Percentiles rank a stretch among this genome's conserved stretches.
Conservation (phyloP, 92 coral and sea anemone genomes). For the Parazoanthus atlanticus region DNA sequence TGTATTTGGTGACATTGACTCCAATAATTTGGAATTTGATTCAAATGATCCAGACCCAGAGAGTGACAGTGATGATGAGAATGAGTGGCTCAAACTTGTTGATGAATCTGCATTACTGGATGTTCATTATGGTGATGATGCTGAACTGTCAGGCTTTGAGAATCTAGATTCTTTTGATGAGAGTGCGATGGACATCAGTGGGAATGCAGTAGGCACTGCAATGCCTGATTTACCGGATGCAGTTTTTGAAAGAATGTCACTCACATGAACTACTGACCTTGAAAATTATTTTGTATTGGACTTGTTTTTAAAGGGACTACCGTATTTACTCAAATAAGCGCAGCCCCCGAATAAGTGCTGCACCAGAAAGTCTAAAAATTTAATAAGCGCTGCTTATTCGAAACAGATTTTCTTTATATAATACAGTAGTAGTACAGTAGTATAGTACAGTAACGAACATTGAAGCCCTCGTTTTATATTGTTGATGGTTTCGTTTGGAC, state of each 20-base stretch:
- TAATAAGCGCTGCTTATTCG: too few species aligned
- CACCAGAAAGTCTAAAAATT: too few species aligned
- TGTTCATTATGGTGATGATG: neutral
- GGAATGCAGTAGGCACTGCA: neutral
- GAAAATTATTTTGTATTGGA: too few species aligned
- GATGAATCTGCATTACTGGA: neutral
- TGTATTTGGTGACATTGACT: neutral
- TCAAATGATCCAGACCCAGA: neutral
- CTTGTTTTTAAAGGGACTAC: too few species aligned
- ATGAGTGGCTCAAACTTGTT: neutral
- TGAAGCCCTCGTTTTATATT: too few species aligned
- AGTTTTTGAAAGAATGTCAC: constrained; percentile 14
- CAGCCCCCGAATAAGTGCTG: too few species aligned
- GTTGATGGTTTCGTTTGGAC: too few species aligned
- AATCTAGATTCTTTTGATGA: neutral
- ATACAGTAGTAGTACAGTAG: too few species aligned
- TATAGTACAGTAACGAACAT: too few species aligned
- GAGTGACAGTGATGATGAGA: constrained; percentile 8
- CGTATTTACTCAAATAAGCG: too few species aligned
- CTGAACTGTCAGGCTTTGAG: neutral
- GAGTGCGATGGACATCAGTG: constrained; percentile 8
- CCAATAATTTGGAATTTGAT: neutral
- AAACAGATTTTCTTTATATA: too few species aligned
- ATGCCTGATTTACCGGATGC: neutral
- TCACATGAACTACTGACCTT: neutral